phyloP scores from a whole-genome alignment of 2,797 vertebrate genomes.

The Aeoliscus strigatus region DNA sequence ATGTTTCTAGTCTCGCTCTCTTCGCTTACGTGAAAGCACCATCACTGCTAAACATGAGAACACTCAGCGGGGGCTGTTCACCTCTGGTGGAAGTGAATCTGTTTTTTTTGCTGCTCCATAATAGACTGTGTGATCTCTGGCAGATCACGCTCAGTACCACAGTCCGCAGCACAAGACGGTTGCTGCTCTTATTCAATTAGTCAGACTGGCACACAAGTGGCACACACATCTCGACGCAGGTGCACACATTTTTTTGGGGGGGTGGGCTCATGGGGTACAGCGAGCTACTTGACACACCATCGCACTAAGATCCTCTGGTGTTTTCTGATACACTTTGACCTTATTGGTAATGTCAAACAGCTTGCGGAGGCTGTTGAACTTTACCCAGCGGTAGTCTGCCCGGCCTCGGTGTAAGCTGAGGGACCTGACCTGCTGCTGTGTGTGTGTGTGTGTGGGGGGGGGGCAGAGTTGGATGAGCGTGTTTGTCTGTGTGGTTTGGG shows the following conservation, averaged over 20 bases:
- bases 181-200: constrained; percentile 69
- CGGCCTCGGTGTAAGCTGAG: constrained; percentile 55
- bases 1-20: constrained; percentile 62
- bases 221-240: constrained; percentile 67
- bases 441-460: constrained; percentile 21
- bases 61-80: constrained; percentile 58
- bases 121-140: constrained; percentile 55
- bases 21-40: constrained; percentile 60
- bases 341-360: constrained; percentile 75
- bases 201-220: constrained; percentile 57
- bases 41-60: constrained; percentile 61
- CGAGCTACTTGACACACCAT: constrained; percentile 29
- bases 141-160: constrained; percentile 43
- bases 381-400: constrained; percentile 63
- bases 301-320: constrained; percentile 59
- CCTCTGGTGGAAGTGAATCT: constrained; percentile 67
- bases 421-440: constrained; percentile 64
- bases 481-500: constrained; percentile 63
- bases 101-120: constrained; percentile 66
- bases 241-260: constrained; percentile 56
- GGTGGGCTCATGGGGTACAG: constrained; percentile 20
- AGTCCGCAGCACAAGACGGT: constrained; percentile 45
- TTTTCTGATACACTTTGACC: constrained; percentile 70
- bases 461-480: constrained; percentile 47
- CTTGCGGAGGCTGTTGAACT: constrained; percentile 71